Evolutionary conservation across 2,113 vertebrate genomes (phyloP), one percentile per base, ranked within the genome.

Genomic region (Silurus meridionalis): DNA sequence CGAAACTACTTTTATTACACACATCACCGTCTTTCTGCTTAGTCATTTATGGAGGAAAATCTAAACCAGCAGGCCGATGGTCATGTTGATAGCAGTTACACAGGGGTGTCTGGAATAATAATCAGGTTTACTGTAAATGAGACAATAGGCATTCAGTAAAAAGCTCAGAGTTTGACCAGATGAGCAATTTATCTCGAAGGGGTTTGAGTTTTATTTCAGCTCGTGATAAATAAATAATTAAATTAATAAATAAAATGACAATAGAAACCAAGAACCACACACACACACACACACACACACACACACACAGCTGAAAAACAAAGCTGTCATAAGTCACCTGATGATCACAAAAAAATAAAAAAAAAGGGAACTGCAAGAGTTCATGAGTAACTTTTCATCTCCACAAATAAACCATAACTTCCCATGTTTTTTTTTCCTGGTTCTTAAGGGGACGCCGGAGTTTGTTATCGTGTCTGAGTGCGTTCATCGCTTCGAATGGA

Each of bases 401-500:
- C 69, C 46, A n/a, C 83, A 75, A 61, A 19, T 84, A 23, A 75
- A 63, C 21, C 57, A 50, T 28, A 61, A 11, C 71, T 4, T 75
- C 5, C 57, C 58, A n/a, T 84, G 5, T 11, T n/a, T 10, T 23
- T 13, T 5, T 85, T 48, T 67, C 21, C 74, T 55, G 83, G 11
- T 79, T 53, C 2, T 90, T 89, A 91, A 99, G 98, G 98, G 98
- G 57, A 96, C 96, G 0, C 98, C 98, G 53, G 98, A 99, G 92
- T 97, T 99, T 88, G 95, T 99, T 0, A 96, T 96, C 0, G 85
- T 95, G 72, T 95, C 95, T 2, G 95, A 96, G 69, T 99, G 98
- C 78, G 96, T 98, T 60, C 95, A 98, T 90, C 97, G 97, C 93
- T 99, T 99, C 80, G 98, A 99, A 88, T 99, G 98, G 98, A 97